phyloP scores from a whole-genome alignment of 2,888 invertebrate genomes.

The Mythimna impura region DNA sequence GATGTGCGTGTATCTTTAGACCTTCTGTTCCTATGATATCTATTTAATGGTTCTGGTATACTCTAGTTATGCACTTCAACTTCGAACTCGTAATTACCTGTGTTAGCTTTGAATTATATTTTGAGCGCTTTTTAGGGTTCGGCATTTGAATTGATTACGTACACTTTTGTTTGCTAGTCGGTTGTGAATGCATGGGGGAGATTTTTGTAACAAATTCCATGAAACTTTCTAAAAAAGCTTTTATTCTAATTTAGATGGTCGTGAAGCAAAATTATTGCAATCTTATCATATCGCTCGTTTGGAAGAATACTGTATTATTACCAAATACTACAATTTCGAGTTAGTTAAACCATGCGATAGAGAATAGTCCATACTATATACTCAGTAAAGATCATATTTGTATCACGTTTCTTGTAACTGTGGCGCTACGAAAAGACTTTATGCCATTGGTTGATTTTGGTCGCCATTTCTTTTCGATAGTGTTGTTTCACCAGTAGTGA shows the following conservation, averaged over 20 bases:
- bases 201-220: constrained; percentile 1
- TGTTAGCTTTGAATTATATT: constrained; percentile 74
- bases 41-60: constrained; percentile 23
- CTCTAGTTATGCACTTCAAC: constrained; percentile 69
- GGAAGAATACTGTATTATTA: no score
- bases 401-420: no score
- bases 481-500: no score
- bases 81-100: constrained; percentile 75
- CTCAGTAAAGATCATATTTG: no score
- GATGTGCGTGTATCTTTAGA: not conserved
- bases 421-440: no score
- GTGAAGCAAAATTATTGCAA: not conserved
- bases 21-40: not conserved
- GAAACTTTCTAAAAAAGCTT: not conserved
- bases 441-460: no score
- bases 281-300: no score
- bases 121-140: constrained; percentile 69
- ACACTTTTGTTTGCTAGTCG: constrained; percentile 17
- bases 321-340: no score
- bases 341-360: no score
- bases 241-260: not conserved
- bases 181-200: constrained; percentile 16
- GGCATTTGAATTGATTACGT: constrained; percentile 30
- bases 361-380: no score
- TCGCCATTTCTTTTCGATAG: no score